Evolutionary conservation across 2,797 vertebrate species (phyloP).

Genomic region (Emydoidea blandingii): DNA sequence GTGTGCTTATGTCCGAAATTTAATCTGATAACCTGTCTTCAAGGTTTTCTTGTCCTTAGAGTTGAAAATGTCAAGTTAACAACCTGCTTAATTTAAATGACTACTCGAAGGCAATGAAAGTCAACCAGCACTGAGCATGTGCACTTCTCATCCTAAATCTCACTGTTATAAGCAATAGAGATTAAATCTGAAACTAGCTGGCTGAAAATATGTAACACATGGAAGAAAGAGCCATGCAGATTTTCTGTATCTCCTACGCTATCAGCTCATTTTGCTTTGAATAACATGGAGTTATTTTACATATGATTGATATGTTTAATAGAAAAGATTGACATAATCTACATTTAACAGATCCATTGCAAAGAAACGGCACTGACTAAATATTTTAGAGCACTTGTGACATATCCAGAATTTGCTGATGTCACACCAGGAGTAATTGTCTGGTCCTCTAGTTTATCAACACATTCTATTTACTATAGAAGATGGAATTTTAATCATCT

Average conservation of each 20-base stretch:
- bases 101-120: constrained; percentile 23
- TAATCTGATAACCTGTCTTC: constrained; percentile 69
- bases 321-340: not conserved
- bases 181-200: not conserved
- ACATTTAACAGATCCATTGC: not conserved
- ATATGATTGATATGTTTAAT: not conserved
- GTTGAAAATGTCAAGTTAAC: constrained; percentile 35
- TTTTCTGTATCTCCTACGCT: not conserved
- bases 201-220: rapidly evolving
- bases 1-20: constrained; percentile 44
- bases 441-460: not conserved
- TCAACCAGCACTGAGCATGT: not conserved
- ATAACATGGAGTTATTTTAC: not conserved
- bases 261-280: not conserved
- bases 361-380: not conserved
- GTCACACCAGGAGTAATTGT: not conserved
- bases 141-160: not conserved
- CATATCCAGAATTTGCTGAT: not conserved
- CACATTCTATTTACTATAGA: not conserved
- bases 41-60: constrained; percentile 49
- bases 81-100: constrained; percentile 32
- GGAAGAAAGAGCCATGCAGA: not conserved
- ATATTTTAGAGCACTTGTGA: not conserved
- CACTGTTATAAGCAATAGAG: not conserved
- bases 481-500: not conserved